Conservation (phyloP, 2,888 invertebrate species). For the Cephus nigrinus region DNA sequence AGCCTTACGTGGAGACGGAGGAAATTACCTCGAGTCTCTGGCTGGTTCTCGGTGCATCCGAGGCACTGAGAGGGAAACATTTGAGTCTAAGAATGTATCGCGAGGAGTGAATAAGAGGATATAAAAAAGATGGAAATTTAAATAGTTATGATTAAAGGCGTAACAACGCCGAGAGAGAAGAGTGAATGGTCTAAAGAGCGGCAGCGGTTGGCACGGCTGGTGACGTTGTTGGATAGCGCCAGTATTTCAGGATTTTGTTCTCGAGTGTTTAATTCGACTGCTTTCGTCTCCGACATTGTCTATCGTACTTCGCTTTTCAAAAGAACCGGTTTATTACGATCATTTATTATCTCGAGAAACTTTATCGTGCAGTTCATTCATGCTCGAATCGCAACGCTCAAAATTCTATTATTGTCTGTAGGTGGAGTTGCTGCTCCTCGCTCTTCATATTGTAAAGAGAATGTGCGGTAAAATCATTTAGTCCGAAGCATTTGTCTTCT, state of each 20-base stretch:
- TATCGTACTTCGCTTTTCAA: conserved; percentile 13
- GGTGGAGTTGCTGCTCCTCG: background rate
- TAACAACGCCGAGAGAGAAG: background rate
- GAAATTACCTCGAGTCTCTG: too few species aligned
- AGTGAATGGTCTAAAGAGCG: background rate
- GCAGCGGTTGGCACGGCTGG: conserved; percentile 14
- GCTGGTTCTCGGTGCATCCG: too few species aligned
- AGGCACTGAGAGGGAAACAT: too few species aligned
- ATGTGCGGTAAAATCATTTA: background rate
- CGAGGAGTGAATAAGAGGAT: background rate
- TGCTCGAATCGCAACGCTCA: background rate
- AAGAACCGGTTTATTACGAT: conserved; percentile 15
- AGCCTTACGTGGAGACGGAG: background rate
- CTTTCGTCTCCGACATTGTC: conserved; percentile 20
- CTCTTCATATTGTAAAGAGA: background rate
- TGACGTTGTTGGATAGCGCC: conserved; percentile 17
- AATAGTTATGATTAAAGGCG: background rate
- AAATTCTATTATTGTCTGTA: background rate
- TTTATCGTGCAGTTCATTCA: conserved; percentile 2
- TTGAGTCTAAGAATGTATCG: too few species aligned
- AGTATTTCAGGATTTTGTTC: conserved; percentile 19
- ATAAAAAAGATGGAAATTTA: background rate
- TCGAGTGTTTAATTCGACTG: conserved; percentile 16
- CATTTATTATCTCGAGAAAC: conserved; percentile 12
- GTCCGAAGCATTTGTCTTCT: background rate